Percentiles rank a stretch among this genome's conserved stretches.
Conservation (phyloP, 2,113 vertebrate genomes). For the Brachypodius melanocephalos region DNA sequence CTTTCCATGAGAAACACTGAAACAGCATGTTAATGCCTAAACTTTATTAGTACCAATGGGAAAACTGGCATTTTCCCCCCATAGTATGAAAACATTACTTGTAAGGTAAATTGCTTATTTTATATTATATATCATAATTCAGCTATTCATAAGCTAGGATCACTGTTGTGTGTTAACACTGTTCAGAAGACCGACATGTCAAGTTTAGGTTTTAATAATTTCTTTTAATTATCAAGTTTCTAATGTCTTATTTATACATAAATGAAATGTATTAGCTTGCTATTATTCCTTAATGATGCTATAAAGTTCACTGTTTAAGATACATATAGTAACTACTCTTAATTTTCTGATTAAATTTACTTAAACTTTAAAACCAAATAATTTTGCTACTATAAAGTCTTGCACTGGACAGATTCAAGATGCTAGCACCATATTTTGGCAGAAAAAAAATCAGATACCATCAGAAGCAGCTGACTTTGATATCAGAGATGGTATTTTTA, state of each 20-base stretch:
- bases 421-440: constrained; percentile 51
- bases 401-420: constrained; percentile 76
- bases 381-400: constrained; percentile 80
- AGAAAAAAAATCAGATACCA: constrained; percentile 13
- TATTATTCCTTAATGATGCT: constrained; percentile 63
- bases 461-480: constrained; percentile 52
- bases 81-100: constrained; percentile 66
- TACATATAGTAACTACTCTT: constrained; percentile 55
- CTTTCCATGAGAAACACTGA: constrained; percentile 74
- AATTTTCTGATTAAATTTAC: constrained; percentile 68
- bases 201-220: constrained; percentile 64
- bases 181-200: constrained; percentile 69
- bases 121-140: constrained; percentile 71
- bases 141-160: constrained; percentile 75
- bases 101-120: constrained; percentile 77
- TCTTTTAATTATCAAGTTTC: constrained; percentile 61
- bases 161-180: constrained; percentile 76
- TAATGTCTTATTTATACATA: constrained; percentile 74
- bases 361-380: constrained; percentile 76
- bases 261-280: constrained; percentile 58
- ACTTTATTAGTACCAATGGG: constrained; percentile 58
- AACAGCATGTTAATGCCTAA: constrained; percentile 78
- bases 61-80: constrained; percentile 62
- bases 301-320: constrained; percentile 57
- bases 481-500: constrained; percentile 55